Conservation (phyloP, 1,140 invertebrate genomes). For the Zaprionus taronus region DNA sequence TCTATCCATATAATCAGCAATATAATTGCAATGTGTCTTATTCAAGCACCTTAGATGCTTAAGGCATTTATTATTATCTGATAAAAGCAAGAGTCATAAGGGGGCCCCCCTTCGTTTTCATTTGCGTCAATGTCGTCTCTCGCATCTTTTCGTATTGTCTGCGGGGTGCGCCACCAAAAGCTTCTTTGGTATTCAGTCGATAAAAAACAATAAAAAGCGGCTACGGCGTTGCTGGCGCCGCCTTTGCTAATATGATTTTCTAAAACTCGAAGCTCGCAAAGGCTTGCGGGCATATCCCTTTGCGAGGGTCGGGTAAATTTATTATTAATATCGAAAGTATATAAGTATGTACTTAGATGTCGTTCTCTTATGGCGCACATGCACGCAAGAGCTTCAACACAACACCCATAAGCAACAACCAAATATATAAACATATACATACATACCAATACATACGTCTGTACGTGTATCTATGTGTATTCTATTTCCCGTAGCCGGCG, state of each 20-base stretch:
- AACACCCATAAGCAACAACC: neutral
- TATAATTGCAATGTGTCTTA: neutral
- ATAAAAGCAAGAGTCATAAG: neutral
- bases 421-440: neutral
- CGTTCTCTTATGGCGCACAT: slow-evolving; percentile 41
- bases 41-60: neutral
- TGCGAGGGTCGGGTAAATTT: slow-evolving; percentile 29
- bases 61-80: neutral
- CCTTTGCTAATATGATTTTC: slow-evolving; percentile 52
- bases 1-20: too few species aligned
- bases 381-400: slow-evolving; percentile 19
- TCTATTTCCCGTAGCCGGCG: slow-evolving; percentile 25
- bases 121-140: neutral
- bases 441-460: neutral
- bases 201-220: slow-evolving; percentile 67
- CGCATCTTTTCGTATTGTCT: slow-evolving; percentile 21
- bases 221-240: slow-evolving; percentile 2
- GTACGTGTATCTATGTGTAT: neutral
- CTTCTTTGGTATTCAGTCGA: slow-evolving; percentile 35
- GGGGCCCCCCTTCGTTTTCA: neutral
- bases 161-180: slow-evolving; percentile 14
- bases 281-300: slow-evolving; percentile 15
- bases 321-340: slow-evolving; percentile 57
- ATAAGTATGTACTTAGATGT: slow-evolving; percentile 29
- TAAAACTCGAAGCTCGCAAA: slow-evolving; percentile 20